These are phyloP conservation scores for Polymixis lichenea DNA, from an alignment of 2,888 invertebrate genomes.

Conservation along the genomic window DNA sequence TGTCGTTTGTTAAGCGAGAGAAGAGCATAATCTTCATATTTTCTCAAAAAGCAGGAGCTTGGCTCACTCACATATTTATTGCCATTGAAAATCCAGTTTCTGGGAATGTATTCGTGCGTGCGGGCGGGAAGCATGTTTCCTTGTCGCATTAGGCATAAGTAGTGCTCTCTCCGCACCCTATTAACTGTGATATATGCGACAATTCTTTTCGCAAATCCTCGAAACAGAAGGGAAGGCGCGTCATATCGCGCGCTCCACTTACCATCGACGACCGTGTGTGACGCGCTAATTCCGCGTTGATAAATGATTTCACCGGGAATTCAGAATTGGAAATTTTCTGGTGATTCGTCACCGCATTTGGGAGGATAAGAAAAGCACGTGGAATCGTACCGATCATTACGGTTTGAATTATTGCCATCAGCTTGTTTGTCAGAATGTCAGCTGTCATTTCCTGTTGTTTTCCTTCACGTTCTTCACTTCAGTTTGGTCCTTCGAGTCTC, in stretches of 20 bases:
- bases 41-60: slow-evolving; percentile 68
- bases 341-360: slow-evolving; percentile 73
- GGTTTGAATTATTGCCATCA: slow-evolving; percentile 39
- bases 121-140: slow-evolving; percentile 87
- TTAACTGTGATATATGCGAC: slow-evolving; percentile 90
- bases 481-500: background rate
- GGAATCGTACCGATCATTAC: slow-evolving; percentile 38
- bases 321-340: slow-evolving; percentile 76
- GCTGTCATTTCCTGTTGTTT: slow-evolving; percentile 48
- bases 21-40: slow-evolving; percentile 74
- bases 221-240: slow-evolving; percentile 85
- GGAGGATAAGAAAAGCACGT: slow-evolving; percentile 53
- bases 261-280: slow-evolving; percentile 81
- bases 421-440: slow-evolving; percentile 45
- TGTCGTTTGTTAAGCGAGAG: no score
- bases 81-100: slow-evolving; percentile 86
- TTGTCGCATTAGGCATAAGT: slow-evolving; percentile 90
- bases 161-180: slow-evolving; percentile 90
- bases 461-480: background rate
- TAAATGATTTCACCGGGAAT: slow-evolving; percentile 84
- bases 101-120: slow-evolving; percentile 84
- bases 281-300: slow-evolving; percentile 86
- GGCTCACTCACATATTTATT: slow-evolving; percentile 84
- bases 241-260: slow-evolving; percentile 85
- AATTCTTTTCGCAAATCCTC: slow-evolving; percentile 89